These are phyloP conservation scores for Echeneis naucrates DNA, from an alignment of 2,797 vertebrate species.

Conservation along the genomic window DNA sequence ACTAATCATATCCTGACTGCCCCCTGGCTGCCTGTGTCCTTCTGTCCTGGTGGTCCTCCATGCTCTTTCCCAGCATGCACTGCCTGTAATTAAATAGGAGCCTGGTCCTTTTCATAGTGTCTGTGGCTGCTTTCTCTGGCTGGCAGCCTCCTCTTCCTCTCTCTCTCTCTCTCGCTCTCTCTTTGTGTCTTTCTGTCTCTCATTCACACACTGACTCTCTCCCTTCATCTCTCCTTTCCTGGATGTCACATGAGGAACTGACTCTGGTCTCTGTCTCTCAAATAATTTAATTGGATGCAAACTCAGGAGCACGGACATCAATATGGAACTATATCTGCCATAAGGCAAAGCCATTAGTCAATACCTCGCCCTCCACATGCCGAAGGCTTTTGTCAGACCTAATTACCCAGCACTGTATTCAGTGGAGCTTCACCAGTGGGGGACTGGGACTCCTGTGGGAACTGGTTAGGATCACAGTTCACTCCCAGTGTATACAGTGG, in stretches of 20 bases:
- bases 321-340: constrained; percentile 82
- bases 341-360: constrained; percentile 84
- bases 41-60: constrained; percentile 75
- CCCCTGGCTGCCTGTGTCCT: constrained; percentile 81
- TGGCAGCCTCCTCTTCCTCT: constrained; percentile 64
- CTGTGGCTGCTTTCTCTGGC: constrained; percentile 71
- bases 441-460: constrained; percentile 78
- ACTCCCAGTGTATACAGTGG: constrained; percentile 70
- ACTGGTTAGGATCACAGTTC: constrained; percentile 82
- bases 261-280: constrained; percentile 83
- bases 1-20: constrained; percentile 81
- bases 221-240: constrained; percentile 53
- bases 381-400: constrained; percentile 82
- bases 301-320: constrained; percentile 79
- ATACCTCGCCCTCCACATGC: constrained; percentile 77
- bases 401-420: constrained; percentile 82
- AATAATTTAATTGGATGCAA: constrained; percentile 87
- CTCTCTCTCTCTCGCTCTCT: constrained; percentile 20
- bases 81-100: constrained; percentile 83
- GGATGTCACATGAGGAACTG: constrained; percentile 79
- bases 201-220: constrained; percentile 49
- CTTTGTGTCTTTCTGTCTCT: constrained; percentile 38
- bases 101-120: constrained; percentile 74
- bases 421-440: constrained; percentile 74
- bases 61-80: constrained; percentile 78